Evolutionary conservation across 1,140 invertebrate genomes (phyloP), one percentile per base, ranked within the genome.

Genomic region (Orius insidiosus): DNA sequence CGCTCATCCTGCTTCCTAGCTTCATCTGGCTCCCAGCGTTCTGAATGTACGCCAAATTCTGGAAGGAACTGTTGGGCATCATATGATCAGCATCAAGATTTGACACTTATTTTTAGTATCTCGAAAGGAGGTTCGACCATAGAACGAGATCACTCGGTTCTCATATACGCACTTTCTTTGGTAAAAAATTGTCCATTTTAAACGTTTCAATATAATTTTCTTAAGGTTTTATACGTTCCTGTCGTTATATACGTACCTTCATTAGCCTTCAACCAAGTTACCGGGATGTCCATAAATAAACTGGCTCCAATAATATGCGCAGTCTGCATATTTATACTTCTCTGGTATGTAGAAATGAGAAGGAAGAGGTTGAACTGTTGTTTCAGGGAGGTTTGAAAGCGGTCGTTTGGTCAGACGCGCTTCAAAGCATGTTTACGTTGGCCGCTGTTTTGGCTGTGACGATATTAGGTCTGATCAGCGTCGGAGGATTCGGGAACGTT

Each of bases 371-470:
- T 4, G 24, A 24, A 24, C 7, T 24, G 24, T 36, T 15, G 3
- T 50, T 30, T 50, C 62, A 70, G 74, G 75, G 78, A 51, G 79
- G 78, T 33, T 67, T 83, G 18, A 72, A 73, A 59, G 85, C 85
- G 4, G 85, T 90, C 2, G 75, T 92, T 36, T 85, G 80, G 75
- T 85, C 85, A 2, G 85, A 89, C 58, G 76, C 80, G 1, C 74
- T 86, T 59, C 85, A 90, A 64, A 75, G 80, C 1, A 62, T 72
- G n/a, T 70, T 88, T 1, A 89, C 88, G 78, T 75, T 85, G 37
- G 63, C 71, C 1, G 79, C 78, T 0, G 70, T 46, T 19, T 16
- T 50, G 13, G 33, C 33, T 13, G 45, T 53, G 10, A 18, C 16
- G 3, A 24, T 39, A 15, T n/a, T 50, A n/a, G 51, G 51, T 10